A percentile compares a stretch with the other conserved stretches of the same genome.
Evolutionary conservation across 2,888 invertebrate genomes (phyloP).

Genomic region (Allacma fusca): DNA sequence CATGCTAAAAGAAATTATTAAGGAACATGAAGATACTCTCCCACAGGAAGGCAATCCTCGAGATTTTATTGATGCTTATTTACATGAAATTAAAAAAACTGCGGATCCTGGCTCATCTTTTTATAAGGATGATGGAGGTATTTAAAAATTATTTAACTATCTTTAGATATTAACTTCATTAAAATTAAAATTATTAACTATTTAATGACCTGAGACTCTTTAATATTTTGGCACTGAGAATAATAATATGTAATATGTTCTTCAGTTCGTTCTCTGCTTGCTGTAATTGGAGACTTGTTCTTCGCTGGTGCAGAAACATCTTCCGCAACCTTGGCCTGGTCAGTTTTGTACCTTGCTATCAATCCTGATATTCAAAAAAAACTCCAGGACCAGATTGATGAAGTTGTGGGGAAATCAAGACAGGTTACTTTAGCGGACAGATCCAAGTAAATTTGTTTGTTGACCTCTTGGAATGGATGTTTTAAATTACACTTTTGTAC

Average conservation of each 20-base stretch:
- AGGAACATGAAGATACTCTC: conserved; percentile 38
- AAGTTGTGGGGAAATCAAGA: conserved; percentile 44
- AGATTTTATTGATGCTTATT: conserved; percentile 51
- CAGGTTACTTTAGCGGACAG: conserved; percentile 44
- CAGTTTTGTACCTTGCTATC: conserved; percentile 40
- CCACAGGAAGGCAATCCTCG: conserved; percentile 16
- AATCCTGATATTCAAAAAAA: conserved; percentile 46
- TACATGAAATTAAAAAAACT: conserved; percentile 49
- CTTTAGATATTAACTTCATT: too few species aligned
- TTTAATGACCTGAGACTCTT: too few species aligned
- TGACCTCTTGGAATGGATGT: neutral
- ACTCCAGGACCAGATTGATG: conserved; percentile 46
- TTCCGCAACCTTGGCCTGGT: conserved; percentile 44
- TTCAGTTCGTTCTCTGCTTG: neutral
- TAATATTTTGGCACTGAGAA: too few species aligned
- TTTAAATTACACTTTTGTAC: too few species aligned
- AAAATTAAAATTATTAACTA: too few species aligned
- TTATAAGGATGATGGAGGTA: conserved; percentile 51
- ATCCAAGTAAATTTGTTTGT: conserved; percentile 21
- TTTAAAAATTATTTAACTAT: too few species aligned
- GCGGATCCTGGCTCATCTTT: conserved; percentile 48
- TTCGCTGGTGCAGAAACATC: conserved; percentile 46
- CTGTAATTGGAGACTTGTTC: conserved; percentile 44
- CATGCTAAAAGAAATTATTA: conserved; percentile 7
- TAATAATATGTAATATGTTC: too few species aligned